Conservation (phyloP, 1,140 invertebrate genomes). For the Hetaerina americana region DNA sequence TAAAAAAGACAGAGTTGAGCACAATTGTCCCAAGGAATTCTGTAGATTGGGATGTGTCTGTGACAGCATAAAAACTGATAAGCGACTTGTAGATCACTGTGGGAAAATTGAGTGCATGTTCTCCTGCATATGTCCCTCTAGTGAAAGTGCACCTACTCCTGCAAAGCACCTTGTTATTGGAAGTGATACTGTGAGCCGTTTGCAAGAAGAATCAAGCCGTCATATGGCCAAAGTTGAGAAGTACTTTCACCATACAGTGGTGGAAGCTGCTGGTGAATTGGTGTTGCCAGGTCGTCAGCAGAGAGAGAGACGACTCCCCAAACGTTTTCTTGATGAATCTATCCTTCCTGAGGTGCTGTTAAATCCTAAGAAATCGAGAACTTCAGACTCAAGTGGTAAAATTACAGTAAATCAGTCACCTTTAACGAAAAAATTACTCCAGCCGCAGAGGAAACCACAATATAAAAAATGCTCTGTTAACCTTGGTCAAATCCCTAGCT, state of each 20-base stretch:
- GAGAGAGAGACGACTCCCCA: neutral
- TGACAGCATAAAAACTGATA: constrained; percentile 10
- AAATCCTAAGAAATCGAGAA: neutral
- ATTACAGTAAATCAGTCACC: too few relatives aligned
- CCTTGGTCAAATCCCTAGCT: too few relatives aligned
- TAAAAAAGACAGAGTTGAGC: too few relatives aligned
- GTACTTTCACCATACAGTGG: neutral
- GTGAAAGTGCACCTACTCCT: neutral
- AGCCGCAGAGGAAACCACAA: too few relatives aligned
- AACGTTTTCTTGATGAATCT: neutral
- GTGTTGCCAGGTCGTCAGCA: neutral
- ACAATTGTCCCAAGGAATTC: constrained; percentile 9
- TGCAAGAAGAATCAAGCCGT: neutral
- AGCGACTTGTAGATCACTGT: constrained; percentile 12
- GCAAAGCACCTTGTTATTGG: neutral
- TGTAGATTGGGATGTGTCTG: constrained; percentile 18
- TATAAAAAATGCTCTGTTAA: too few relatives aligned
- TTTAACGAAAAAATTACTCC: too few relatives aligned
- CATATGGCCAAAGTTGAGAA: constrained; percentile 1
- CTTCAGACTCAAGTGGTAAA: too few relatives aligned
- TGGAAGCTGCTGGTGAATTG: neutral
- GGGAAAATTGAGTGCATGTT: constrained; percentile 18
- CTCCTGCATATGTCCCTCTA: constrained; percentile 12
- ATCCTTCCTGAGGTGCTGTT: neutral
- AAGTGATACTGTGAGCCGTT: neutral